Base-by-base conservation (phyloP, 2,888 invertebrate species). In the Spialia ferax region DNA sequence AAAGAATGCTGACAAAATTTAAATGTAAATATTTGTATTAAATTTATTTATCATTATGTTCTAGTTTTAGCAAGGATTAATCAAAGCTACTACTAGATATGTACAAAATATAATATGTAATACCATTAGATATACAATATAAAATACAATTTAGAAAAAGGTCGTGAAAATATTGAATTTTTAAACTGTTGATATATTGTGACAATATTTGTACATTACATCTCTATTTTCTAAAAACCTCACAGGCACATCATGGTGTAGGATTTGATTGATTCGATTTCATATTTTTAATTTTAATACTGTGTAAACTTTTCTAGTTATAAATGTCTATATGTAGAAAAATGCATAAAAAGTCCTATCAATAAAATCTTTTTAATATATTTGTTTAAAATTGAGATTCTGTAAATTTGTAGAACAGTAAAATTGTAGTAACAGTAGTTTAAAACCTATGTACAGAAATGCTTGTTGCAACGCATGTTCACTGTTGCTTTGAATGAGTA, bases 221-320 rank as follows among this genome's bases (percentile, higher is more conserved):
- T 13, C 8, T 20, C 2, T 50, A 50, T 50, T 50, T 22, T 22
- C 22, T 13, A 13, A 11, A 22, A 50, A 50, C n/a, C n/a, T n/a
- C 10, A 48, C 20, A 52, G 52, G 23, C 52, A 52, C 52, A 23
- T 13, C 11, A 13, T 52, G 52, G 52, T 26, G 48, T 48, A 48
- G 20, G 18, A 26, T 52, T 26, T n/a, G 26, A 52, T 23, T 23
- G 52, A 50, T 23, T 11, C 1, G 22, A 18, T 45, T 45, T 45
- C 7, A n/a, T n/a, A 26, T 52, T 22, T n/a, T 52, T 7, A 7
- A n/a, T 0, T 52, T 52, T 52, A 52, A 52, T 52, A 52, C 52
- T 52, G 23, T 23, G 8, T n/a, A n/a, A n/a, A 52, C 26, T 26
- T 52, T 13, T 26, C 6, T n/a, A 26, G 7, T 7, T 18, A 45